Evolutionary conservation across 2,797 vertebrate genomes (phyloP).

Genomic region (Silurus aristotelis): DNA sequence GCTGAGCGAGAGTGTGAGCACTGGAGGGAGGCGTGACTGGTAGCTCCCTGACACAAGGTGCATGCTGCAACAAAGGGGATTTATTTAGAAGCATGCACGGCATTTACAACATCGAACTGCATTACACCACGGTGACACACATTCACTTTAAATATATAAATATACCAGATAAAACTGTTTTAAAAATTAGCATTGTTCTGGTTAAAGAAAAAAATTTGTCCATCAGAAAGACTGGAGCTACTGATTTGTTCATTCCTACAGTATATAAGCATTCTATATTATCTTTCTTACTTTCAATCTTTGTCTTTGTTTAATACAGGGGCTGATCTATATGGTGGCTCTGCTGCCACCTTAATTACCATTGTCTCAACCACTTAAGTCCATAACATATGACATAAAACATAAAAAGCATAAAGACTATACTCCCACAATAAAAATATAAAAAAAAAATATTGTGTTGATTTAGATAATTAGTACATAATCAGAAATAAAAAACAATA

Average conservation of each 20-base stretch:
- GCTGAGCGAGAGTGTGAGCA: too few relatives aligned
- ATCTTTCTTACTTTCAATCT: background rate
- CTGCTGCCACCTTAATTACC: background rate
- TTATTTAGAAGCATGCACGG: too few relatives aligned
- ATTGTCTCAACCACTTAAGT: background rate
- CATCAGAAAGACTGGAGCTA: background rate
- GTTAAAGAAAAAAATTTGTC: background rate
- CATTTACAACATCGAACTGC: too few relatives aligned
- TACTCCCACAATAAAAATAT: background rate
- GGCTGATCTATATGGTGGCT: background rate
- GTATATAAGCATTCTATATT: background rate
- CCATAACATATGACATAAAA: background rate
- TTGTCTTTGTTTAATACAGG: background rate
- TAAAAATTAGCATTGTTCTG: background rate
- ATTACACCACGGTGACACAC: too few relatives aligned
- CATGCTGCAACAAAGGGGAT: too few relatives aligned
- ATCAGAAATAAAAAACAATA: background rate
- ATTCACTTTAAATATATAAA: background rate
- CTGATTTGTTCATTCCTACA: background rate
- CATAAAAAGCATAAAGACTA: background rate
- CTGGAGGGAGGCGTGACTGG: too few relatives aligned
- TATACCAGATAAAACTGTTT: background rate
- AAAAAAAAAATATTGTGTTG: background rate
- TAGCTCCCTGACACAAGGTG: too few relatives aligned
- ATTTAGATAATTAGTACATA: background rate